These are phyloP conservation scores for Ciconia nigra DNA, from an alignment of 2,797 vertebrate species.

Conservation along the genomic window DNA sequence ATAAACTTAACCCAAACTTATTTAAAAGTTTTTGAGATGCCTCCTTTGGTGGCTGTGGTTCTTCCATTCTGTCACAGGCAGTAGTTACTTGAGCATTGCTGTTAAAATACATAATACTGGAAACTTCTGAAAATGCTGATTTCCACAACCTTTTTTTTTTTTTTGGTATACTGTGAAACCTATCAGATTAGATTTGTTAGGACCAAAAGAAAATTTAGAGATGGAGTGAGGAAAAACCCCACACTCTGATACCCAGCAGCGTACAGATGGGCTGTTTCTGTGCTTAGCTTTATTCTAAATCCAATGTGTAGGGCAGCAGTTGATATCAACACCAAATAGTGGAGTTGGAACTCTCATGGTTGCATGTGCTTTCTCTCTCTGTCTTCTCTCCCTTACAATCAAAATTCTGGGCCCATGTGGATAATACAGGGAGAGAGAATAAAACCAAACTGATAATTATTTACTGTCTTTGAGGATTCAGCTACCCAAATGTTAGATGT, in stretches of 20 bases:
- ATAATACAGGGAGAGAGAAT: background rate
- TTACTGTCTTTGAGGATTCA: background rate
- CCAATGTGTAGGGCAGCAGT: background rate
- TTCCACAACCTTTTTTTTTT: background rate
- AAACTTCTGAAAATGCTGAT: background rate
- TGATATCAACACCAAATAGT: background rate
- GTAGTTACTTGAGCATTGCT: background rate
- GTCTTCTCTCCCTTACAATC: background rate
- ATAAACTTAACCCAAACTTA: background rate
- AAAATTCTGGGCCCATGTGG: accelerated
- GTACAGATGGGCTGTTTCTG: background rate
- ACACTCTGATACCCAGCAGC: background rate
- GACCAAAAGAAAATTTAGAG: background rate
- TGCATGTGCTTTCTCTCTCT: background rate
- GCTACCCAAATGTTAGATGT: background rate
- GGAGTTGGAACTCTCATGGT: background rate
- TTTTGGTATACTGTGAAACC: background rate
- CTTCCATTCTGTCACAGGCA: background rate
- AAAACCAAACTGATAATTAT: background rate
- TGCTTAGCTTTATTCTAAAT: background rate
- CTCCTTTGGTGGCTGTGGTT: background rate
- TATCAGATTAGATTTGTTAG: background rate
- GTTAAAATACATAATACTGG: background rate
- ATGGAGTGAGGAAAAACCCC: background rate
- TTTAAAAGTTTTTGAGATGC: background rate